A percentile compares a stretch with the other conserved stretches of the same genome.
phyloP scores from a whole-genome alignment of 2,888 invertebrate species.

The Leptinotarsa peninsularis region DNA sequence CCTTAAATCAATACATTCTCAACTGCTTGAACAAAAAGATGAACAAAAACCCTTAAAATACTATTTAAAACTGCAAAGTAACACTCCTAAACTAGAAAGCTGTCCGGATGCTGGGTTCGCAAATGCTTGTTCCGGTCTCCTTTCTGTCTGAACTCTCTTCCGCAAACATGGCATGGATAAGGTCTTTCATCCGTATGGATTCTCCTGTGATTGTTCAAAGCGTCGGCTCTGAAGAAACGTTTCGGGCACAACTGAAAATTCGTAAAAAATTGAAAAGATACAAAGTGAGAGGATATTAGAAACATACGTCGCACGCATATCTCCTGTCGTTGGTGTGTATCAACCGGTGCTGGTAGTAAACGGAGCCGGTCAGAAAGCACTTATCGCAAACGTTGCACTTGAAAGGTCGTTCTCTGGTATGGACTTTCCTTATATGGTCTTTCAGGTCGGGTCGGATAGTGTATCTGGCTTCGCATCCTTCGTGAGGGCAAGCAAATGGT shows the following conservation, averaged over 20 bases:
- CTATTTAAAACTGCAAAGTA: neutral
- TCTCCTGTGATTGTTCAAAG: slow-evolving; percentile 73
- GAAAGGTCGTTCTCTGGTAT: slow-evolving; percentile 74
- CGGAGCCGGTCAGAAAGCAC: slow-evolving; percentile 74
- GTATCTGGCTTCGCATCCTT: slow-evolving; percentile 72
- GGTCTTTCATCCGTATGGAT: slow-evolving; percentile 74
- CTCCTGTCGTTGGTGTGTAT: slow-evolving; percentile 74
- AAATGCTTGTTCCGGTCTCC: slow-evolving; percentile 72
- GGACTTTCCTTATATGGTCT: slow-evolving; percentile 74
- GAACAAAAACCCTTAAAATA: neutral
- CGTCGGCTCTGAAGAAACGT: slow-evolving; percentile 74
- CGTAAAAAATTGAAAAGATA: neutral
- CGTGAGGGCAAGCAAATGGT: slow-evolving; percentile 73
- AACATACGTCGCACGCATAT: slow-evolving; percentile 72
- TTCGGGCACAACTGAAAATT: slow-evolving; percentile 68
- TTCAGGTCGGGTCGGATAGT: slow-evolving; percentile 75
- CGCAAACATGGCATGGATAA: slow-evolving; percentile 69
- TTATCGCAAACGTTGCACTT: slow-evolving; percentile 73
- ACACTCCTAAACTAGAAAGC: slow-evolving; percentile 14
- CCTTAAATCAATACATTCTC: too few relatives aligned
- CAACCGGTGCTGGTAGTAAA: slow-evolving; percentile 74
- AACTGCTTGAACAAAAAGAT: neutral
- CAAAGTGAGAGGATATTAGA: neutral
- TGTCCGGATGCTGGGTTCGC: slow-evolving; percentile 68
- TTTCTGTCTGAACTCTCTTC: slow-evolving; percentile 69